Evolutionary conservation across 2,113 vertebrate genomes (phyloP).

Genomic region (Microcebus lehilahytsara): DNA sequence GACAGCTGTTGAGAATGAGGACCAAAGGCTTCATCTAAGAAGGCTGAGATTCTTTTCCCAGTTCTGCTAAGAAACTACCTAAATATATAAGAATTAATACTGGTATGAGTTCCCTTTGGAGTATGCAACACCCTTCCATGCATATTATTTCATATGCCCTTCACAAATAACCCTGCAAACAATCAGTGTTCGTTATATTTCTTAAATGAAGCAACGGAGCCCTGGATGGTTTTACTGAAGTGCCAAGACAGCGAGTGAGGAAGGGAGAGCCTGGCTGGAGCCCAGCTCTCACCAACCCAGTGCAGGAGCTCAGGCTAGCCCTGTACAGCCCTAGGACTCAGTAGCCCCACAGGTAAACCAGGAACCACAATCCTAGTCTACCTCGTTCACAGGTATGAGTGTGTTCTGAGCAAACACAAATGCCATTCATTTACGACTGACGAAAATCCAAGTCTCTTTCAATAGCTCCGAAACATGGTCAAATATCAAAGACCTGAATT

Average conservation of each 20-base stretch:
- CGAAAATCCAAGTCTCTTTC: slow-evolving; percentile 11
- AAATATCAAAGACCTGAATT: slow-evolving; percentile 59
- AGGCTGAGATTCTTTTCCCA: neutral
- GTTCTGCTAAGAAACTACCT: neutral
- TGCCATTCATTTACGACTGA: slow-evolving; percentile 12
- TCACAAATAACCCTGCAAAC: neutral
- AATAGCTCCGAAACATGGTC: slow-evolving; percentile 40
- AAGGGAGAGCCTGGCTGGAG: neutral
- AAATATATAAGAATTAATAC: neutral
- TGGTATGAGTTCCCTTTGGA: neutral
- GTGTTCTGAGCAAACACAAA: slow-evolving; percentile 41
- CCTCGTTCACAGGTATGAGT: neutral
- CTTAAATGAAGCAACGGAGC: neutral
- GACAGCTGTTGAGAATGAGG: neutral
- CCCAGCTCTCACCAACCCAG: neutral
- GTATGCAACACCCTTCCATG: neutral
- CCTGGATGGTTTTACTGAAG: neutral
- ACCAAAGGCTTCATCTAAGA: neutral
- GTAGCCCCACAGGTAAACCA: neutral
- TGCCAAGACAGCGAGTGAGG: neutral
- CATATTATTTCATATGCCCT: neutral
- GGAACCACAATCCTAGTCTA: neutral
- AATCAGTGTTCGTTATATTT: neutral
- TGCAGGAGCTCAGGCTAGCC: neutral
- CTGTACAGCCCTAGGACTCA: neutral